These are phyloP conservation scores for Babyrousa celebensis DNA, from an alignment of 2,797 vertebrate genomes.

Conservation along the genomic window DNA sequence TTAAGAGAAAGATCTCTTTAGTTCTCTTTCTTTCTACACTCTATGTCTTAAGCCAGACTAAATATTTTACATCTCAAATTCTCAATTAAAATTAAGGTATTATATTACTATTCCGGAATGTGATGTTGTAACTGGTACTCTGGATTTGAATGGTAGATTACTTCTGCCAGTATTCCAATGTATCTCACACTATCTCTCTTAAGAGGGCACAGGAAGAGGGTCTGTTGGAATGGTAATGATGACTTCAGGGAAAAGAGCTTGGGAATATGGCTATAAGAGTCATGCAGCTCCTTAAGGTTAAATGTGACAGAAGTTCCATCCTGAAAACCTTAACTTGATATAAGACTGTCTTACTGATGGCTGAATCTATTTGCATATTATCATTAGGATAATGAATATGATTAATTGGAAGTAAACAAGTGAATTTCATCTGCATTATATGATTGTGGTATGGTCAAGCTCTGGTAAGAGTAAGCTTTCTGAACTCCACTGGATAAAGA, in stretches of 20 bases:
- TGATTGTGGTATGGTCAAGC: not conserved
- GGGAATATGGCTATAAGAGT: not conserved
- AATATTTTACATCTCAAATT: constrained; percentile 47
- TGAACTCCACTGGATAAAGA: not conserved
- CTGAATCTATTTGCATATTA: not conserved
- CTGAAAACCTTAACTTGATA: constrained; percentile 16
- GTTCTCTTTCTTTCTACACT: not conserved
- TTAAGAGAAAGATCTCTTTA: not conserved
- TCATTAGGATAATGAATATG: not conserved
- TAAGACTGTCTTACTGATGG: not conserved
- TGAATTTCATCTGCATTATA: not conserved
- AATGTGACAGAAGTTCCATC: not conserved
- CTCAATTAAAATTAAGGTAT: constrained; percentile 34
- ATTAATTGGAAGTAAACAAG: not conserved
- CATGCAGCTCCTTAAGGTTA: not conserved
- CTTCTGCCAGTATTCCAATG: not conserved
- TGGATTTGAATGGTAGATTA: not conserved
- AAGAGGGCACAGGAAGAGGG: not conserved
- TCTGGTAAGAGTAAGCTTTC: not conserved
- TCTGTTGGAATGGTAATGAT: not conserved
- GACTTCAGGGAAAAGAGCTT: not conserved
- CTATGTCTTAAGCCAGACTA: constrained; percentile 1
- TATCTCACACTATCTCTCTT: not conserved
- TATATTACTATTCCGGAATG: not conserved
- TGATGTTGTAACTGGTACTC: not conserved